Base-by-base conservation (phyloP, 2,888 invertebrate species). In the Apamea crenata region DNA sequence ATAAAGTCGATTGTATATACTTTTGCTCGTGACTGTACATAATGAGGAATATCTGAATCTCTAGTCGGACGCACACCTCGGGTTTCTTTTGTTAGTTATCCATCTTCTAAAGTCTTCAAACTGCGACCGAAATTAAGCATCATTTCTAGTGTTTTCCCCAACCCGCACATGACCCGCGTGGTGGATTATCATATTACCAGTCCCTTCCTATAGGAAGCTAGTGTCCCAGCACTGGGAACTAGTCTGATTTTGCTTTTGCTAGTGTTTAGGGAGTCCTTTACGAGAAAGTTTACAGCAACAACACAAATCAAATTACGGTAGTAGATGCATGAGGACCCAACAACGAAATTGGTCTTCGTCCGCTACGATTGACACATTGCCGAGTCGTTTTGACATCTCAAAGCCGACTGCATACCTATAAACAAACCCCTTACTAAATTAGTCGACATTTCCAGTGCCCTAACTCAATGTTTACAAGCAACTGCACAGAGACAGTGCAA, bases 401-500 rank as follows among this genome's bases (percentile, higher is more conserved):
- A 59, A 36, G 2, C 3, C 0, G 63, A 53, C n/a, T 16, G 3
- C 18, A 10, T 50, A 18, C 16, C 12, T n/a, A 53, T 50, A 50
- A 44, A 59, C 0, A 40, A 59, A 29, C 59, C 4, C 16, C 1
- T 32, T 16, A 44, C 2, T 21, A 78, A 74, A 77, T 75, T 75
- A 61, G 65, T 18, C 25, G 44, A n/a, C 77, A 75, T 83, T 83
- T 90, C 91, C 86, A 91, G 90, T 80, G 74, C 78, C 88, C 80
- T 93, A 91, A 88, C 83, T 91, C 90, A 83, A 82, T 83, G 90
- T 87, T 85, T 83, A 88, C 88, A 84, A 89, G 88, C 89, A 89
- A 91, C 89, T 92, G 92, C 92, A 89, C 90, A 87, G 90, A 91
- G 93, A 93, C 93, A 92, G 91, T 90, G 92, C 94, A 93, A 94